Percentiles rank a stretch among this genome's conserved stretches.
Evolutionary conservation across 2,113 vertebrate genomes (phyloP).

Genomic region (Rhynchopsitta pachyrhyncha): DNA sequence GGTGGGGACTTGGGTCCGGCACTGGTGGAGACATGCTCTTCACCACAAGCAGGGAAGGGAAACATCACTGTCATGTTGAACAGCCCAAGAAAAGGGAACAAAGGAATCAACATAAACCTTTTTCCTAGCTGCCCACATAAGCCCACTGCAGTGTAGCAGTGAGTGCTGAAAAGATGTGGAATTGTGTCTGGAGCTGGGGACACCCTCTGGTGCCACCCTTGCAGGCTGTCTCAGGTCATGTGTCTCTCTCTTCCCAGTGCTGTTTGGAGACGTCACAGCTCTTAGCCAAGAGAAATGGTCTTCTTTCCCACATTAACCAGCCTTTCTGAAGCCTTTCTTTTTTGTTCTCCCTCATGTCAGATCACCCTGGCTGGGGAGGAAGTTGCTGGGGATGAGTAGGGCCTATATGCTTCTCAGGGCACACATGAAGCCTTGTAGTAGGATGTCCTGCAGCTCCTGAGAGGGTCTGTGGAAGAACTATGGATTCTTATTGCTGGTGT

Average conservation of each 20-base stretch:
- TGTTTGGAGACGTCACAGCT: not conserved
- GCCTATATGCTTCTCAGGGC: not conserved
- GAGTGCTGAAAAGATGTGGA: not conserved
- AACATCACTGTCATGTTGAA: not conserved
- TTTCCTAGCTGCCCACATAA: not conserved
- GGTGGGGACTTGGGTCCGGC: not conserved
- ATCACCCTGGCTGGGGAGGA: not conserved
- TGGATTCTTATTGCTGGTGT: not conserved
- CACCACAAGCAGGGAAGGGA: not conserved
- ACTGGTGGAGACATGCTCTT: fast-evolving
- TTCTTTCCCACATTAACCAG: not conserved
- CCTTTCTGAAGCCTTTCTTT: not conserved
- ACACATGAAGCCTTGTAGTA: not conserved
- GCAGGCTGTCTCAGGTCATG: not conserved
- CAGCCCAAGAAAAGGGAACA: not conserved
- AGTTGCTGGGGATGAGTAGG: not conserved
- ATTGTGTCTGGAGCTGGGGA: not conserved
- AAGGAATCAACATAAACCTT: not conserved
- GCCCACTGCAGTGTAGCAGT: not conserved
- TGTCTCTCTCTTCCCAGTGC: not conserved
- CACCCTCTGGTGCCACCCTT: not conserved
- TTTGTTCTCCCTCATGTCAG: not conserved
- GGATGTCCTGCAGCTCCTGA: not conserved
- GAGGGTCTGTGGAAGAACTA: not conserved
- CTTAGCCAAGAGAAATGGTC: not conserved